Base-by-base conservation (phyloP, 2,113 vertebrate genomes). In the Pluvianellus socialis region DNA sequence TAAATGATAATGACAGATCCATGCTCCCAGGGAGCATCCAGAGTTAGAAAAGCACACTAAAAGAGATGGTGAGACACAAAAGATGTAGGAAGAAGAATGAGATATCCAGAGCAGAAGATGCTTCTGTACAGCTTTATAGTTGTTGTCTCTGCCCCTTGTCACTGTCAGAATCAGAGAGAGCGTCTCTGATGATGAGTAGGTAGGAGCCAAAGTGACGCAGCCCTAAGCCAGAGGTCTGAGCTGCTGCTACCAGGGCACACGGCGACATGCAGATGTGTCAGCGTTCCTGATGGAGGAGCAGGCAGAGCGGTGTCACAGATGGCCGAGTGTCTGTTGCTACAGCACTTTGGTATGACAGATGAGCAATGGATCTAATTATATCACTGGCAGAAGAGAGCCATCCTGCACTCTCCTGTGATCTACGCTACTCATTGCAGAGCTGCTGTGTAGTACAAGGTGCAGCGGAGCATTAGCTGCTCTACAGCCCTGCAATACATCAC, bases 331-430 rank as follows among this genome's bases (percentile, higher is more conserved):
- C 97, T 97, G 91, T 66, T 97, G 90, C 96, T 92, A 81, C 89
- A 95, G 86, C 55, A 38, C 88, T 97, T 94, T 81, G 87, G 73
- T 76, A 84, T 94, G 95, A 97, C 96, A 96, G 96, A 97, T 98
- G 97, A 98, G 94, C 92, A 96, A 97, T 90, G 93, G 92, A 95
- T 92, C 97, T 97, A 97, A 97, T 98, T 98, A 96, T 96, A 92
- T 83, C 72, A 75, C 71, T 83, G 92, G 72, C 92, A 94, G 79
- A 65, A 91, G 58, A 96, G 84, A 96, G 35, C 86, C 88, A 92
- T 90, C 86, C 94, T 95, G 86, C 90, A 95, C 66, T 88, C 38
- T 86, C 24, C 79, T 88, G 86, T 87, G 75, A 94, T 97, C 94
- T 94, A 38, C 9, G 2, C 74, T 81, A 53, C 89, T 94, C 89